Percentiles rank a stretch among this genome's conserved stretches.
These are phyloP conservation scores for Bimastos eiseni DNA, from an alignment of 2,888 invertebrate species.

Conservation along the genomic window DNA sequence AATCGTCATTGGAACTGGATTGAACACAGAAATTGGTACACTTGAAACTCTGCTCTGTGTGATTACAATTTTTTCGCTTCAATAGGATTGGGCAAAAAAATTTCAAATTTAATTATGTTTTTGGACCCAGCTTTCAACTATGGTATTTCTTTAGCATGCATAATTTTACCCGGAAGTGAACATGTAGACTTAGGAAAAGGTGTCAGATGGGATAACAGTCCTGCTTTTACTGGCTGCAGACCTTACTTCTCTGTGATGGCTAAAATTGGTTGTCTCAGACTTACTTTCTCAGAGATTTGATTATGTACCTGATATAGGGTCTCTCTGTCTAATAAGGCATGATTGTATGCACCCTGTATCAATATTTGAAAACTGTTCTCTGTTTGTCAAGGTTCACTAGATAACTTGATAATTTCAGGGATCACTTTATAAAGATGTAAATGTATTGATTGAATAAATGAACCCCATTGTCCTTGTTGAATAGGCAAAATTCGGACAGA, in stretches of 20 bases:
- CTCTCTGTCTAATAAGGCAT: neutral
- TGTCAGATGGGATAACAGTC: neutral
- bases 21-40: constrained; percentile 93
- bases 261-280: neutral
- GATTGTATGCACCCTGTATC: neutral
- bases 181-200: neutral
- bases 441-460: neutral
- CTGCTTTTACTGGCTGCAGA: neutral
- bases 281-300: neutral
- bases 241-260: neutral
- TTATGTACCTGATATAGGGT: neutral
- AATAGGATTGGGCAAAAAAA: neutral
- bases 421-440: neutral
- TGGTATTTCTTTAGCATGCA: neutral
- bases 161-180: neutral
- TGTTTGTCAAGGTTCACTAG: neutral
- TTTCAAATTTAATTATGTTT: neutral
- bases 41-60: constrained; percentile 28
- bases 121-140: neutral
- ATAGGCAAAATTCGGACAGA: constrained; percentile 91
- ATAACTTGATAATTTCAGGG: no score
- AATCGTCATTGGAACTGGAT: constrained; percentile 93
- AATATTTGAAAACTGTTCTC: neutral
- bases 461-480: neutral
- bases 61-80: neutral